Evolutionary conservation across 2,888 invertebrate species (phyloP).

Genomic region (Melitaea athalia): DNA sequence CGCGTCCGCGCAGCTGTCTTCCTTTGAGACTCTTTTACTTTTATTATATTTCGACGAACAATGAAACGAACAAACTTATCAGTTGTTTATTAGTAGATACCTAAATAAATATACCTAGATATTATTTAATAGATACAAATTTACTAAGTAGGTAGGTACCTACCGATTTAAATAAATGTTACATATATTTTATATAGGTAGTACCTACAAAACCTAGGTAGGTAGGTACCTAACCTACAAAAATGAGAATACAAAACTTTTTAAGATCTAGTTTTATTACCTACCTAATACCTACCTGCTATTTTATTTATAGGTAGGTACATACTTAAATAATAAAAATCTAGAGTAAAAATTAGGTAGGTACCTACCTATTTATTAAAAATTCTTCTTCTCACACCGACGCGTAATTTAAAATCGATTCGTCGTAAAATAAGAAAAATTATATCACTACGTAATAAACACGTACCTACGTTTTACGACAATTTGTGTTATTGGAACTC

Average conservation of each 20-base stretch:
- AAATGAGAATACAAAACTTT: neutral
- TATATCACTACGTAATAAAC: slow-evolving; percentile 37
- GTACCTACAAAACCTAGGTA: too few relatives aligned
- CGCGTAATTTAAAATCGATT: slow-evolving; percentile 46
- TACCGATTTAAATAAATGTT: too few relatives aligned
- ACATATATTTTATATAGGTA: too few relatives aligned
- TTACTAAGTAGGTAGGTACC: neutral
- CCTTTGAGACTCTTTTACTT: slow-evolving; percentile 3
- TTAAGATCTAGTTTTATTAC: neutral
- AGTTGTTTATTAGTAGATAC: neutral
- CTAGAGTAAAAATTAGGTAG: neutral
- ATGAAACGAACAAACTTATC: too few relatives aligned
- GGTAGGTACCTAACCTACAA: neutral
- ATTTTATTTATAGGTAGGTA: too few relatives aligned
- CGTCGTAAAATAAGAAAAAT: slow-evolving; percentile 36
- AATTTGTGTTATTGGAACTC: slow-evolving; percentile 43
- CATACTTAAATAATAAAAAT: neutral
- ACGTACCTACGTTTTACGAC: slow-evolving; percentile 42
- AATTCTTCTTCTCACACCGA: slow-evolving; percentile 8
- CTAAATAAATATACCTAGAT: too few relatives aligned
- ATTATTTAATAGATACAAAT: neutral
- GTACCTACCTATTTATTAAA: neutral
- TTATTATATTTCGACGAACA: too few relatives aligned
- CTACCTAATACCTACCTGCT: too few relatives aligned
- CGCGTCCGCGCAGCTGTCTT: slow-evolving; percentile 23